Conservation (phyloP, 2,113 vertebrate genomes). For the Odocoileus virginianus region DNA sequence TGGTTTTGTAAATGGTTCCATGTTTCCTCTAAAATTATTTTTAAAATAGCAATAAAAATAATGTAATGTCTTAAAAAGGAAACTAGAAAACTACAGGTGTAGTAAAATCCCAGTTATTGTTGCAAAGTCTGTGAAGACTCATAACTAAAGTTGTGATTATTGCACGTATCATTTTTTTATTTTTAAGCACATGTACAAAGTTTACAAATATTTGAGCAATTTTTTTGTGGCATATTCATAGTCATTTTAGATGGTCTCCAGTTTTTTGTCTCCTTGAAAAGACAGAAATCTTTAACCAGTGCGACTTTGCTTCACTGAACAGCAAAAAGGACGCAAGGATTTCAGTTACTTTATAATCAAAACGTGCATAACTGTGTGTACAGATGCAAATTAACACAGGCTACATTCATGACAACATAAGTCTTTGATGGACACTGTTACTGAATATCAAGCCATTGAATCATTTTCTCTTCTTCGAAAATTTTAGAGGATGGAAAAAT, state of each 20-base stretch:
- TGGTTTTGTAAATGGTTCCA: not conserved
- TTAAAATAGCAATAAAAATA: not conserved
- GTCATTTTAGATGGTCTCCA: not conserved
- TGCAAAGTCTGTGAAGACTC: not conserved
- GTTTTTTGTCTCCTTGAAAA: not conserved
- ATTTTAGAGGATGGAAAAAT: not conserved
- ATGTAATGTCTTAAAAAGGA: not conserved
- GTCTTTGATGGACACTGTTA: not conserved
- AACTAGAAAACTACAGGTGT: not conserved
- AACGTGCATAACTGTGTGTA: not conserved
- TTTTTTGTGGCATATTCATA: not conserved
- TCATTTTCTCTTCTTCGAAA: not conserved
- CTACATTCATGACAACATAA: not conserved
- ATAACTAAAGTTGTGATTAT: not conserved
- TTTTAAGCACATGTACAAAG: not conserved
- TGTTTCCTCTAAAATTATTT: conserved; percentile 1
- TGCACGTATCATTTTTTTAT: not conserved
- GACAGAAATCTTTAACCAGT: not conserved
- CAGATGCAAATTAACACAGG: not conserved
- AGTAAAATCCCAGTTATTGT: not conserved
- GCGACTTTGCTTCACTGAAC: not conserved
- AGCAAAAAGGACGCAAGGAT: not conserved
- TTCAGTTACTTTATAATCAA: not conserved
- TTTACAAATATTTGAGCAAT: not conserved
- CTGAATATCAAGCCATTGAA: not conserved